Base-by-base conservation (phyloP, 1,140 invertebrate species). In the Sitobion miscanthi region DNA sequence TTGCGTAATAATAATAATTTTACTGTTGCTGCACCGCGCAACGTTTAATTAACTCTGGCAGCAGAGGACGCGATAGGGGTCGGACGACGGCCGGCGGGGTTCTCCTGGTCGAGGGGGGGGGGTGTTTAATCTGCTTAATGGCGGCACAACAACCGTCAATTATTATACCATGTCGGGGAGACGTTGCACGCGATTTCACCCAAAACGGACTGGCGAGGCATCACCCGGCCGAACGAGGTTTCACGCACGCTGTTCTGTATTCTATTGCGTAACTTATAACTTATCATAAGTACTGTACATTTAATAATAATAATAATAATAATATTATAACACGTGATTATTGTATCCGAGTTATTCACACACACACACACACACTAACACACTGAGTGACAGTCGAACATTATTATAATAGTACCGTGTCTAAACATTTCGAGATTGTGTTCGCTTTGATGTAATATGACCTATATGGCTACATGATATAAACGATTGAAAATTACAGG, bases 71-170 rank as follows among this genome's bases (percentile, higher is more conserved):
- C n/a, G 83, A 21, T 0, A 35, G 35, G 35, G 82, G 30, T 54
- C 11, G 62, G 62, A 69, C 17, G 62, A 77, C n/a, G 62, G 14
- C n/a, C 62, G 30, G 62, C 1, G n/a, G 30, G 62, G 62, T 77
- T 77, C 30, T 77, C 14, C 62, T 14, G 85, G 42, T 42, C 1
- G 42, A 1, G 25, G 23, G 8, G 11, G 57, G n/a, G n/a, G 47
- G 49, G 8, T 85, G 77, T 93, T 93, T 93, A 93, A 93, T 93
- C 69, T 93, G 77, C 77, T 85, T 93, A 93, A 93, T 93, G 91
- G 91, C n/a, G 47, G 49, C 35, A 45, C 35, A 92, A 92, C 91
- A 92, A 83, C 77, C 91, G 91, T 93, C 91, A 83, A 85, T 93
- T 93, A 93, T 93, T 85, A 45, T 91, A n/a, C n/a, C 35, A 38